Base-by-base conservation (phyloP, 1,140 invertebrate species). In the Hycleus cichorii region DNA sequence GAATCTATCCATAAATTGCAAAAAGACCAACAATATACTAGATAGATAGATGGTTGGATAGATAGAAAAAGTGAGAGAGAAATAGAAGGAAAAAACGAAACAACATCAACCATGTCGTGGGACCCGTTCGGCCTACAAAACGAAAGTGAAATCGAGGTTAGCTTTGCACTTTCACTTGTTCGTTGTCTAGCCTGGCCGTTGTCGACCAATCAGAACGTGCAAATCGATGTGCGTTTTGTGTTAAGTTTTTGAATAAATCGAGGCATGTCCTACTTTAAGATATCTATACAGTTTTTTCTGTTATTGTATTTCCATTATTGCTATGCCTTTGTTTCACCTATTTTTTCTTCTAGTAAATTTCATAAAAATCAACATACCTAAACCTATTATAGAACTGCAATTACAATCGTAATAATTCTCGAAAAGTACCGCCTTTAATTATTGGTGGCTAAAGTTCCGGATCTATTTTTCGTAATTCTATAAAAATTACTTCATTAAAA, bases 111-210 rank as follows among this genome's bases (percentile, higher is more conserved):
- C 54, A 64, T 64, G 67, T 71, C 69, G 68, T 73, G 71, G 70
- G 71, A 73, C 70, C 69, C 71, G 70, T 62, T 72, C 72, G 72
- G 69, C 72, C 72, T 73, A 73, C 70, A 71, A 73, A 73, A 73
- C 72, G 72, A 73, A 73, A 73, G 72, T 73, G 72, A 73, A 73
- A 73, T 73, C 72, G 72, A 73, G 72, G 72, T 71, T 72, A 72
- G 64, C 64, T 73, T 73, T 73, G 67, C 72, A 73, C 72, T 73
- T 73, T 73, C 72, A 73, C 72, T 73, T 72, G 72, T 71, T 67
- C 69, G 65, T 18, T 63, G 69, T 73, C 70, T 72, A 72, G 66
- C 66, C 69, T 65, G 64, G 66, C 67, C 51, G 62, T n/a, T 11
- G 64, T 49, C 66, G 59, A 54, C 70, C 69, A 71, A 71, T 69